These are phyloP conservation scores for Pangasianodon hypophthalmus DNA, from an alignment of 2,113 vertebrate species.

Conservation along the genomic window DNA sequence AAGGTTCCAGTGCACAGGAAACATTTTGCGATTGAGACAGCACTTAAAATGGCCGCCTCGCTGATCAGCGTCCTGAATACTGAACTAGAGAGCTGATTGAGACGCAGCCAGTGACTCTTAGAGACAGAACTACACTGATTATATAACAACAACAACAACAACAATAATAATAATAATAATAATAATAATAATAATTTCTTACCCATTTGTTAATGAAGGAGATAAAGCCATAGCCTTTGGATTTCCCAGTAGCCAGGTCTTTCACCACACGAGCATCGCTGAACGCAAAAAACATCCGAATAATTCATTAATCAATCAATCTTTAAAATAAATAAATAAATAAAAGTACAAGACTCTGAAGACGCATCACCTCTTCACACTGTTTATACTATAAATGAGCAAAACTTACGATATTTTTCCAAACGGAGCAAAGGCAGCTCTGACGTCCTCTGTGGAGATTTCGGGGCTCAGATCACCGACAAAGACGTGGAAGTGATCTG, in stretches of 20 bases:
- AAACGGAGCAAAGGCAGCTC: conserved; percentile 95
- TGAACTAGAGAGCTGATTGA: too few relatives aligned
- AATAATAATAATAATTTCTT: neutral
- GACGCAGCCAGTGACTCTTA: too few relatives aligned
- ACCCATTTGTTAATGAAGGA: conserved; percentile 99
- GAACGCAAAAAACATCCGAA: neutral
- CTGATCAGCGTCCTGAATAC: too few relatives aligned
- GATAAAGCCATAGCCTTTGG: conserved; percentile 98
- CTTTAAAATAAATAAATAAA: neutral
- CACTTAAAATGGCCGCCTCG: too few relatives aligned
- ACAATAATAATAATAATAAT: too few relatives aligned
- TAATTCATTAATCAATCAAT: neutral
- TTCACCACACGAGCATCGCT: conserved; percentile 97
- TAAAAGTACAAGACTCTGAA: neutral
- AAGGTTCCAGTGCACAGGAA: too few relatives aligned
- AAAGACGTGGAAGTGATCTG: conserved; percentile 99
- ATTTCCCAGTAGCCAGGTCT: conserved; percentile 98
- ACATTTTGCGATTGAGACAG: too few relatives aligned
- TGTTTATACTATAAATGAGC: neutral
- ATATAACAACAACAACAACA: too few relatives aligned
- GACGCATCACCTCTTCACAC: neutral
- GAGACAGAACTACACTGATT: too few relatives aligned
- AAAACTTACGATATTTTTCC: conserved; percentile 97
- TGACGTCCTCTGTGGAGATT: conserved; percentile 98
- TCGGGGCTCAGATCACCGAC: conserved; percentile 98